Conservation (phyloP, 1,140 invertebrate species). For the Nomia melanderi region DNA sequence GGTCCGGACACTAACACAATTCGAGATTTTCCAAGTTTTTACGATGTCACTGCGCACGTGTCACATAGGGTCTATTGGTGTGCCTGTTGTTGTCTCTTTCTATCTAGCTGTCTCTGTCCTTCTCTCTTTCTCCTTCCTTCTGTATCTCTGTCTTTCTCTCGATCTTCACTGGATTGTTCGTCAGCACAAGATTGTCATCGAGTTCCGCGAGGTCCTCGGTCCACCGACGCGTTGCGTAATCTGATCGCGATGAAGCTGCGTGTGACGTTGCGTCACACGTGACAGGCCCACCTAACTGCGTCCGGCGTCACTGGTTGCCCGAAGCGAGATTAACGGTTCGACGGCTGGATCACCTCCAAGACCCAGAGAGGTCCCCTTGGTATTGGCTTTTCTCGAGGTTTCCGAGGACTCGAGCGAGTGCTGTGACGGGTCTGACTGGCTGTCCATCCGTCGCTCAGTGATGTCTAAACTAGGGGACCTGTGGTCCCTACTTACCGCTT, state of each 20-base stretch:
- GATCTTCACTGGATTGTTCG: background rate
- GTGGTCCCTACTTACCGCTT: constrained; percentile 77
- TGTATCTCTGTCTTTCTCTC: too few relatives aligned
- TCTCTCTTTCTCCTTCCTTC: too few relatives aligned
- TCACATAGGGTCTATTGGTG: constrained; percentile 26
- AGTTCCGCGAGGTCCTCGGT: too few relatives aligned
- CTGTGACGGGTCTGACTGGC: constrained; percentile 80
- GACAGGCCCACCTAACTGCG: background rate
- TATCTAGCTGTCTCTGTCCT: too few relatives aligned
- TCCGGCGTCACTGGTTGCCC: background rate
- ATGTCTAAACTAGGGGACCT: constrained; percentile 80
- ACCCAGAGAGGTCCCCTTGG: constrained; percentile 29
- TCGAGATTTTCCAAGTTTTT: background rate
- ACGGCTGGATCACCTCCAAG: constrained; percentile 50
- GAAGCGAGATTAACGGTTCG: constrained; percentile 43
- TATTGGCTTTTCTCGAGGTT: constrained; percentile 72
- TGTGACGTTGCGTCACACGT: constrained; percentile 4
- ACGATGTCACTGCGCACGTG: constrained; percentile 1
- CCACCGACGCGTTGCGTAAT: background rate
- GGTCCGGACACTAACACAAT: constrained; percentile 1
- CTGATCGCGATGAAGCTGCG: background rate
- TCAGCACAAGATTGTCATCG: background rate
- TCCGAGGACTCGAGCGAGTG: constrained; percentile 77
- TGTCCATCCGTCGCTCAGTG: constrained; percentile 81
- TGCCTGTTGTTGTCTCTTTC: too few relatives aligned